Evolutionary conservation across 2,113 vertebrate genomes (phyloP).

Genomic region (Crotalus horridus): DNA sequence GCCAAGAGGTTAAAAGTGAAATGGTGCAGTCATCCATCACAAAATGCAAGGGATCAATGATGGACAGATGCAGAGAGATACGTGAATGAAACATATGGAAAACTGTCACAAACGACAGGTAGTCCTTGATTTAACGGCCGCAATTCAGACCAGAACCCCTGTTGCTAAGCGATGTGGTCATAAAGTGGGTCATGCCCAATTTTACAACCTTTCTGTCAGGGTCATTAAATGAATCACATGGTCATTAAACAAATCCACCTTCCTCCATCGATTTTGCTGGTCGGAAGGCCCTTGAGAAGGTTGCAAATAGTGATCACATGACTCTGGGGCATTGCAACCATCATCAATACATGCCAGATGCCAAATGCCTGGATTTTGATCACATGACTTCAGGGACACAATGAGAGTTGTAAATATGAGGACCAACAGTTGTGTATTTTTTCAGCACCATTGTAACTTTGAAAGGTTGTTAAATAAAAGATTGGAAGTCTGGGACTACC

Average conservation of each 20-base stretch:
- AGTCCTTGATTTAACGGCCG: not conserved
- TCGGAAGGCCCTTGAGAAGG: not conserved
- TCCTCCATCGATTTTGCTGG: not conserved
- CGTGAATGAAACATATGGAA: not conserved
- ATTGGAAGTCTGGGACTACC: not conserved
- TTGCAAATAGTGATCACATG: not conserved
- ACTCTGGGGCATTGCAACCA: not conserved
- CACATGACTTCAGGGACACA: not conserved
- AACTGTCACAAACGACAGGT: not conserved
- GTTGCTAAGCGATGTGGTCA: not conserved
- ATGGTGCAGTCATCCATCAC: not conserved
- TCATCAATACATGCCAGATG: not conserved
- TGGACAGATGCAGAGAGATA: not conserved
- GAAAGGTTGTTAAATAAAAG: not conserved
- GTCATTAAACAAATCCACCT: not conserved
- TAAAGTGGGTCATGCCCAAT: not conserved
- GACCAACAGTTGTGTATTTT: not conserved
- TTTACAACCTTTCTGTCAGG: not conserved
- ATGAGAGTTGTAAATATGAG: not conserved
- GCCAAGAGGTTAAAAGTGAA: not conserved
- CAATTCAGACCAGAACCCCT: not conserved
- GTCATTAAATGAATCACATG: not conserved
- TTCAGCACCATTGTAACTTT: too few relatives aligned
- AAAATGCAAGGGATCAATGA: not conserved
- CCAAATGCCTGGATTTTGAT: not conserved